Conservation (phyloP, 2,113 vertebrate species). For the Phasianus colchicus region DNA sequence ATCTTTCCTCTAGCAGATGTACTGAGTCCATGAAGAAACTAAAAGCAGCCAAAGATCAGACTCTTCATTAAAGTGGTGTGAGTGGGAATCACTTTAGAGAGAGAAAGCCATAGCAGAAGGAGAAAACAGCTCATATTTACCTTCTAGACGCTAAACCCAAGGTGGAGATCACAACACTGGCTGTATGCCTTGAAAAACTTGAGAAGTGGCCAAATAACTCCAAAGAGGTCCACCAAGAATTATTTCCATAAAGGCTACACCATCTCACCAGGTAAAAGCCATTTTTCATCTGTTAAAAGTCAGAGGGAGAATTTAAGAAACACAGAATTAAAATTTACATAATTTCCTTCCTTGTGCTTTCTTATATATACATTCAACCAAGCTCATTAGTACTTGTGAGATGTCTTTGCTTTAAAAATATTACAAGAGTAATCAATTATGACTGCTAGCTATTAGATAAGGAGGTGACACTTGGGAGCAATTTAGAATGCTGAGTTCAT, state of each 20-base stretch:
- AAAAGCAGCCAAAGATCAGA: neutral
- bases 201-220: neutral
- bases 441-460: constrained; percentile 26
- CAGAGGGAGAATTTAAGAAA: constrained; percentile 40
- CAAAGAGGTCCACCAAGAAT: neutral
- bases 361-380: neutral
- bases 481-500: constrained; percentile 10
- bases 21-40: neutral
- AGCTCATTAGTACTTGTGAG: neutral
- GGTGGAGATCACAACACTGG: neutral
- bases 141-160: neutral
- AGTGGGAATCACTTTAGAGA: neutral
- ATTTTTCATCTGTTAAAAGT: constrained; percentile 36
- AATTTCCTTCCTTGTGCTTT: constrained; percentile 28
- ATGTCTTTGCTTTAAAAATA: constrained; percentile 28
- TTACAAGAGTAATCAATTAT: neutral
- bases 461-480: constrained; percentile 2
- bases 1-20: neutral
- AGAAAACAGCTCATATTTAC: neutral
- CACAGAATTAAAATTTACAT: constrained; percentile 23
- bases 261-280: neutral
- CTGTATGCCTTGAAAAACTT: constrained; percentile 6
- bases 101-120: neutral
- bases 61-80: neutral
- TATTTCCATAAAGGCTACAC: constrained; percentile 8